These are phyloP conservation scores for Cacatua alba DNA, from an alignment of 2,113 vertebrate species.

Conservation along the genomic window DNA sequence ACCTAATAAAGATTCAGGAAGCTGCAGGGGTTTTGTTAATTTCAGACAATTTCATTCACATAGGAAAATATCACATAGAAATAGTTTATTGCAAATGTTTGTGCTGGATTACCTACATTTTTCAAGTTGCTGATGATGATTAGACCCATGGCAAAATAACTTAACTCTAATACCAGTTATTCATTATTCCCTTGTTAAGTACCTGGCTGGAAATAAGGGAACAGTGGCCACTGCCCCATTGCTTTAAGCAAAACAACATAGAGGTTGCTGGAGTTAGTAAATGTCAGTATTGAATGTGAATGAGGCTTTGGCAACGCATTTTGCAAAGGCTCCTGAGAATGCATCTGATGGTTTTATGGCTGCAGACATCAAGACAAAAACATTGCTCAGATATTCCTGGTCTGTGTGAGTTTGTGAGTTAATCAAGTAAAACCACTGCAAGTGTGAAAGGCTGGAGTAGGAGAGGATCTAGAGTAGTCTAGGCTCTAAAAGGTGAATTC, in stretches of 20 bases:
- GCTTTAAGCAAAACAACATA: background rate
- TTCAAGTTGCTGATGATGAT: background rate
- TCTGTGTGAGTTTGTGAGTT: background rate
- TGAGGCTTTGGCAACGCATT: background rate
- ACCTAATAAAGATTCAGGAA: slow-evolving; percentile 11
- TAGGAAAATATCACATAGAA: background rate
- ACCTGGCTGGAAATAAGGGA: background rate
- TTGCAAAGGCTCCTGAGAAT: background rate
- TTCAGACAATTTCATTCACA: background rate
- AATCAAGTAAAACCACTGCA: background rate
- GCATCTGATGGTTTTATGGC: background rate
- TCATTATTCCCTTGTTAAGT: background rate
- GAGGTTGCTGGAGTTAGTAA: background rate
- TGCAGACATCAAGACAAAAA: background rate
- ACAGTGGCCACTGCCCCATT: fast-evolving
- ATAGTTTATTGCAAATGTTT: slow-evolving; percentile 1
- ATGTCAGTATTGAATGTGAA: background rate
- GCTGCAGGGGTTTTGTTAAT: background rate
- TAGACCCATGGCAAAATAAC: background rate
- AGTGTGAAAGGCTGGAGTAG: background rate
- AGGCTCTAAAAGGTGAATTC: background rate
- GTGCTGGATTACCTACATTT: background rate
- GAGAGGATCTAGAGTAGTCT: background rate
- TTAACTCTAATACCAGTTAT: background rate
- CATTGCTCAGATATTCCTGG: background rate